These are phyloP conservation scores for Lepisosteus oculatus DNA, from an alignment of 2,113 vertebrate species.

Conservation along the genomic window DNA sequence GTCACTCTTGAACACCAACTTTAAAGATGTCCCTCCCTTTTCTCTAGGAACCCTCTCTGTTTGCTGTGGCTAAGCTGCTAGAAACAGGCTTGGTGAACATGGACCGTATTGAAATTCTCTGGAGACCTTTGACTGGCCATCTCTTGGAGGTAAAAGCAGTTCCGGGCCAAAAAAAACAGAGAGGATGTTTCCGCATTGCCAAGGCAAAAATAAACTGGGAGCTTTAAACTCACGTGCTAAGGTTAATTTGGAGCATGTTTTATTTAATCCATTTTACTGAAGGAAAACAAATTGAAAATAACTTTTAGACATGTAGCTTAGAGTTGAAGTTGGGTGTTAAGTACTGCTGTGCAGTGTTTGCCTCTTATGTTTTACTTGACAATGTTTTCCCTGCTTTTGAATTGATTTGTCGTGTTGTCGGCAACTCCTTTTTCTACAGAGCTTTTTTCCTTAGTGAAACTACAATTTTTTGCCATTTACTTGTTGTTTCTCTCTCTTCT, in stretches of 20 bases:
- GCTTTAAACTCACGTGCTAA: no score
- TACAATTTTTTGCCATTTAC: slow-evolving; percentile 50
- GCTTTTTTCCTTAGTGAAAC: no score
- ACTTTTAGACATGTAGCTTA: no score
- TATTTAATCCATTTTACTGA: no score
- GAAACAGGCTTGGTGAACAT: slow-evolving; percentile 97
- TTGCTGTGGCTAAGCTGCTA: slow-evolving; percentile 94
- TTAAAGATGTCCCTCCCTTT: slow-evolving; percentile 18
- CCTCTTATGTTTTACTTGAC: neutral
- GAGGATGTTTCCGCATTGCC: neutral
- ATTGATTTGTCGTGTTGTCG: no score
- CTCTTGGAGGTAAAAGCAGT: slow-evolving; percentile 84
- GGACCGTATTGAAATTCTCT: slow-evolving; percentile 95
- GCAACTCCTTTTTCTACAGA: no score
- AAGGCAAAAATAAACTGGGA: neutral
- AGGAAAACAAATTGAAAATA: no score
- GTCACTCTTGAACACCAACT: no score
- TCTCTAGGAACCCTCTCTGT: slow-evolving; percentile 91
- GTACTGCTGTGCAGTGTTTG: neutral
- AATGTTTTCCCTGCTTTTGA: neutral
- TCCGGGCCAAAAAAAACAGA: no score
- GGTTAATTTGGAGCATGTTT: no score
- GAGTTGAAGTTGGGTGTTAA: neutral
- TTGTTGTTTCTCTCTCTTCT: slow-evolving; percentile 68
- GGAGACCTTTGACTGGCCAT: slow-evolving; percentile 94